These are phyloP conservation scores for Bombus vancouverensis DNA, from an alignment of 1,140 invertebrate genomes.

Conservation along the genomic window DNA sequence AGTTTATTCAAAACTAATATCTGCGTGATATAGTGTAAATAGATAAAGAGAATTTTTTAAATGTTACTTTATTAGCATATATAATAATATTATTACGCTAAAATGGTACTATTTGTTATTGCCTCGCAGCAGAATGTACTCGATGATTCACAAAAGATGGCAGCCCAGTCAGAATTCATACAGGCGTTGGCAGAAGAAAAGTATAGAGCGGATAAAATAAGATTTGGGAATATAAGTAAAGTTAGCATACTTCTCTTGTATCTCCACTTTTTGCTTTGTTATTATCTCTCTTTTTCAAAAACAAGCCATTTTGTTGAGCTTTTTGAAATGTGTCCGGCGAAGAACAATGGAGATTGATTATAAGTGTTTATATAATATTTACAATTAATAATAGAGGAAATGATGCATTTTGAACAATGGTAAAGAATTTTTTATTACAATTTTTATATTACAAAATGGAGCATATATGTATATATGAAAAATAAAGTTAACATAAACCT, in stretches of 20 bases:
- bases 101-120: not conserved
- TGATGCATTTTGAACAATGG: not conserved
- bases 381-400: not conserved
- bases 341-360: not conserved
- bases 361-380: not conserved
- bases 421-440: not conserved
- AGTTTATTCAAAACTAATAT: not conserved
- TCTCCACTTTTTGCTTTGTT: slow-evolving; percentile 61
- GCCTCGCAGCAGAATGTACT: slow-evolving; percentile 8
- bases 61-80: not conserved
- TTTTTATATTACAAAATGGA: not conserved
- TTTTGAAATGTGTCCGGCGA: slow-evolving; percentile 38
- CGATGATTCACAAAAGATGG: slow-evolving; percentile 10
- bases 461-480: not conserved
- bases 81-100: not conserved
- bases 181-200: not conserved
- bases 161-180: not conserved
- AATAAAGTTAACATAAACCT: not conserved
- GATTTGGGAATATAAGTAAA: slow-evolving; percentile 49
- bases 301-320: slow-evolving; percentile 48
- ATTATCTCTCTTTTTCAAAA: slow-evolving; percentile 56
- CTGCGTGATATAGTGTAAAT: no score
- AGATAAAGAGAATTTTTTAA: not conserved
- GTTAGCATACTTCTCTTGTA: slow-evolving; percentile 59
- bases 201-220: not conserved